Percentiles rank a stretch among this genome's conserved stretches.
These are phyloP conservation scores for Drosophila navojoa DNA, from an alignment of 1,140 invertebrate genomes.

Conservation along the genomic window DNA sequence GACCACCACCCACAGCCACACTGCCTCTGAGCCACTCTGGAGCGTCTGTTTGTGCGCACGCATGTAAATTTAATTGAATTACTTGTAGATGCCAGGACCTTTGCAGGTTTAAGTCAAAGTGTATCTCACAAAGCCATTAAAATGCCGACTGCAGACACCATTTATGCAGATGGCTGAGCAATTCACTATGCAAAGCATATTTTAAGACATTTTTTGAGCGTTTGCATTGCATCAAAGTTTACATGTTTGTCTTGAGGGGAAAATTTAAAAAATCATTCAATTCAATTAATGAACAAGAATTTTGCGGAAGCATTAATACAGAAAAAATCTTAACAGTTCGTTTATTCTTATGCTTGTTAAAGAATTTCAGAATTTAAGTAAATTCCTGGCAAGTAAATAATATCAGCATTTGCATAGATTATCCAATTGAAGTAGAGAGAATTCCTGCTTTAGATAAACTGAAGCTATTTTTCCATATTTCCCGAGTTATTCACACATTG, in stretches of 20 bases:
- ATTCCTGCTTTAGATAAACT: neutral
- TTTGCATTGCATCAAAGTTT: too few relatives aligned
- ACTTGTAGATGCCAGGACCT: constrained; percentile 8
- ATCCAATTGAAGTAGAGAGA: too few relatives aligned
- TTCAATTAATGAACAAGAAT: too few relatives aligned
- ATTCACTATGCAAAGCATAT: constrained; percentile 4
- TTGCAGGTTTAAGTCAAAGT: constrained; percentile 1
- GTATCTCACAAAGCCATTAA: constrained; percentile 3
- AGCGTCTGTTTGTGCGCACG: neutral
- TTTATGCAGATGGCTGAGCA: constrained; percentile 31
- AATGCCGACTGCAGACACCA: constrained; percentile 8
- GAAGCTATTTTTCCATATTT: neutral
- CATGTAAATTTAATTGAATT: constrained; percentile 33
- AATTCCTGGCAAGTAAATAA: neutral
- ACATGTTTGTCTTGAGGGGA: too few relatives aligned
- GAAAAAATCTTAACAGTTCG: too few relatives aligned
- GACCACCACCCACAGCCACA: too few relatives aligned
- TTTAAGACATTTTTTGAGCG: neutral
- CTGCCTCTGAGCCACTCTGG: too few relatives aligned
- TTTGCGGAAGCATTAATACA: too few relatives aligned
- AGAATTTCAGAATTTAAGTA: neutral
- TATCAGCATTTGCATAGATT: neutral
- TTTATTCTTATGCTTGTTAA: too few relatives aligned
- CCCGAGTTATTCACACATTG: neutral
- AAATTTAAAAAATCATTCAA: too few relatives aligned